phyloP scores from a whole-genome alignment of 2,888 invertebrate species.

The Dasypolia templi region DNA sequence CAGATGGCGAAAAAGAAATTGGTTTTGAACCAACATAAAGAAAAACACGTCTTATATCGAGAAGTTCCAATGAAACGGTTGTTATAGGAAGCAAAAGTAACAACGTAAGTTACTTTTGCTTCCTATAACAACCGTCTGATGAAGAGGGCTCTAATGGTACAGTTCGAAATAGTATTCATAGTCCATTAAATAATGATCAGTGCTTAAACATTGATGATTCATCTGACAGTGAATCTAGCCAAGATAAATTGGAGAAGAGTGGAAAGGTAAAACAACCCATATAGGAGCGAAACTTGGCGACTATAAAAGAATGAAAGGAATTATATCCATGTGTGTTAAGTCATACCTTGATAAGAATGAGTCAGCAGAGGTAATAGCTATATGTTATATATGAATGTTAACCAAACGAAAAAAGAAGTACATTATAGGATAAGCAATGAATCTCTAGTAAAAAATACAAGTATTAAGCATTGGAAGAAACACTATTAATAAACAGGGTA shows the following conservation, averaged over 20 bases:
- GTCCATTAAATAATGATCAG: slow-evolving; percentile 62
- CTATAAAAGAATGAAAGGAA: slow-evolving; percentile 74
- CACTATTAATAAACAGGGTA: slow-evolving; percentile 76
- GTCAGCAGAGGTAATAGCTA: slow-evolving; percentile 18
- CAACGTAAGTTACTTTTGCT: too few relatives aligned
- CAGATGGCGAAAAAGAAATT: slow-evolving; percentile 64
- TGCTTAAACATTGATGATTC: slow-evolving; percentile 81
- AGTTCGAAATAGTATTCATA: slow-evolving; percentile 26
- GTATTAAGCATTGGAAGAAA: slow-evolving; percentile 84
- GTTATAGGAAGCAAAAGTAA: slow-evolving; percentile 67
- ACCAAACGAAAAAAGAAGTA: slow-evolving; percentile 47
- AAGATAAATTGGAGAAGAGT: slow-evolving; percentile 47
- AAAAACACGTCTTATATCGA: slow-evolving; percentile 71
- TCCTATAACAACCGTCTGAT: slow-evolving; percentile 46
- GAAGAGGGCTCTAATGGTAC: slow-evolving; percentile 35
- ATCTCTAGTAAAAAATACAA: slow-evolving; percentile 80
- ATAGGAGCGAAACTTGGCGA: slow-evolving; percentile 60
- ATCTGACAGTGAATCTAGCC: slow-evolving; percentile 73
- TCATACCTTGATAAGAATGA: slow-evolving; percentile 73
- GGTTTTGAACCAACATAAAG: slow-evolving; percentile 57
- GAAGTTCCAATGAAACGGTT: slow-evolving; percentile 74
- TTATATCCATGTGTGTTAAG: slow-evolving; percentile 76
- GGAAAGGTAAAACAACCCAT: slow-evolving; percentile 41
- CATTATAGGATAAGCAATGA: slow-evolving; percentile 59
- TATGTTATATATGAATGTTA: slow-evolving; percentile 19